Conservation (phyloP, 2,888 invertebrate species). For the Xestia rhomboidea region DNA sequence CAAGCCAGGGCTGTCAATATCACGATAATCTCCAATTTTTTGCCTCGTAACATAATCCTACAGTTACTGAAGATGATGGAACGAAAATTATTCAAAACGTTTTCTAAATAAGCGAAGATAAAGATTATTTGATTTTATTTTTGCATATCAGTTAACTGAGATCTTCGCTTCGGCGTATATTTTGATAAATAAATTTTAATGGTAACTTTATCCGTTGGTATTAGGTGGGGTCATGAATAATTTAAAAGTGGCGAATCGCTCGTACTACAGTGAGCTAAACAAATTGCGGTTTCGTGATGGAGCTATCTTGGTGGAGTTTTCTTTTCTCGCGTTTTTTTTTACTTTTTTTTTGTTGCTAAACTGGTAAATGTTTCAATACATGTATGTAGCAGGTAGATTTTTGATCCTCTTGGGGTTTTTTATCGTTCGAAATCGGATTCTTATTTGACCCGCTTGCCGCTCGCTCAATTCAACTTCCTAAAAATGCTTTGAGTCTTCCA, state of each 20-base stretch:
- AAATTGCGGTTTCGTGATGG: conserved; percentile 36
- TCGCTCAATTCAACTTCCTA: not conserved
- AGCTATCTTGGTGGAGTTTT: not conserved
- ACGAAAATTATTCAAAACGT: conserved; percentile 22
- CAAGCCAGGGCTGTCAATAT: conserved; percentile 50
- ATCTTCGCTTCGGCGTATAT: conserved; percentile 16
- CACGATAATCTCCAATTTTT: conserved; percentile 18
- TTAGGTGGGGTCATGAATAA: conserved; percentile 45
- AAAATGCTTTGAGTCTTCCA: not conserved
- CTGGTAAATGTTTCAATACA: not conserved
- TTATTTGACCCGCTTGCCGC: too few relatives aligned
- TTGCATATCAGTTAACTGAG: conserved; percentile 15
- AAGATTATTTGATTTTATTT: conserved; percentile 13
- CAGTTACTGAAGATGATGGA: conserved; percentile 12
- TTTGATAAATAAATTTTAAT: conserved; percentile 44
- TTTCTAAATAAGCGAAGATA: conserved; percentile 17
- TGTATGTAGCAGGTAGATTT: not conserved
- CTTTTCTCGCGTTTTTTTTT: not conserved
- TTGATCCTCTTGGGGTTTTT: not conserved
- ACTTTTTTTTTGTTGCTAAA: not conserved
- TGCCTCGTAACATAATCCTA: conserved; percentile 8
- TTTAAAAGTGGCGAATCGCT: conserved; percentile 33
- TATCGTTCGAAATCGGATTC: not conserved
- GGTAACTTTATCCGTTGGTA: conserved; percentile 40
- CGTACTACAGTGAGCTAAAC: conserved; percentile 34